Evolutionary conservation across 2,888 invertebrate species (phyloP).

Genomic region (Sipha maydis): DNA sequence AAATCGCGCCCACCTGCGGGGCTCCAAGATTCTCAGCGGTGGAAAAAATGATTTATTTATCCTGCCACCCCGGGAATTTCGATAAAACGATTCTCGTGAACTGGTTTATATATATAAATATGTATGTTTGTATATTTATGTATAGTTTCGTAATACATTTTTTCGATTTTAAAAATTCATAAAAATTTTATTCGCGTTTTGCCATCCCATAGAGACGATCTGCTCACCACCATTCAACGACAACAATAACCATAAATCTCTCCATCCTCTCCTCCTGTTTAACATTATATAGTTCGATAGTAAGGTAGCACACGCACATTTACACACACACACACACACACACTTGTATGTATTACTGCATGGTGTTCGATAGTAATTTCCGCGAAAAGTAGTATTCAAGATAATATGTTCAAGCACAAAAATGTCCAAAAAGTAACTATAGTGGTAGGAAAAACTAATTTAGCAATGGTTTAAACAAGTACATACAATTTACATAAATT

Average conservation of each 20-base stretch:
- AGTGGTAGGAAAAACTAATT: no score
- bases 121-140: neutral
- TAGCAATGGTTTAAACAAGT: no score
- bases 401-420: no score
- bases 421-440: no score
- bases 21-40: neutral
- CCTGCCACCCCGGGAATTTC: constrained; percentile 34
- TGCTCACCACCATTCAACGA: neutral
- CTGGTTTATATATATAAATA: constrained; percentile 17
- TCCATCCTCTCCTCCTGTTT: neutral
- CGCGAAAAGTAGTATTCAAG: neutral
- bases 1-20: constrained; percentile 38
- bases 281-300: neutral
- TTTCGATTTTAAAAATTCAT: constrained; percentile 7
- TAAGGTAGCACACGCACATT: neutral
- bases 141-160: neutral
- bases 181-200: constrained; percentile 2
- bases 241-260: constrained; percentile 32
- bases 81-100: constrained; percentile 20
- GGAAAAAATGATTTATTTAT: constrained; percentile 33
- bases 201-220: neutral
- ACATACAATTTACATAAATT: no score
- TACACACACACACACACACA: neutral
- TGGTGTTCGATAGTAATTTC: neutral
- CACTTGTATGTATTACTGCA: neutral